These are phyloP conservation scores for Onychomys arenicola DNA, from an alignment of 2,797 vertebrate genomes.

Conservation along the genomic window DNA sequence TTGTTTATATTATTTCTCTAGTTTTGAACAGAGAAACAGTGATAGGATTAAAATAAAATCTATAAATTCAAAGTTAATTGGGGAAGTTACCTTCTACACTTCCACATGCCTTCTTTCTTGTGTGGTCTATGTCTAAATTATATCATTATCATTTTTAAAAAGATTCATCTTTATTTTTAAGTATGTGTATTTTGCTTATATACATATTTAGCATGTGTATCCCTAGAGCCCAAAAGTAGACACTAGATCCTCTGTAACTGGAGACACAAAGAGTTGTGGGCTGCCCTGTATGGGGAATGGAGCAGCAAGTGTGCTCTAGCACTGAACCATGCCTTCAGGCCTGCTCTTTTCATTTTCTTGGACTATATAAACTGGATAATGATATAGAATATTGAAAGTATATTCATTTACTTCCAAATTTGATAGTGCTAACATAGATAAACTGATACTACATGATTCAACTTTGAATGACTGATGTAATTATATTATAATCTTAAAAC, in stretches of 20 bases:
- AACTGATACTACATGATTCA: neutral
- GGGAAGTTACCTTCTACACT: neutral
- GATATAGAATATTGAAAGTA: neutral
- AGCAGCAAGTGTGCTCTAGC: neutral
- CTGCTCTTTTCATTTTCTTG: neutral
- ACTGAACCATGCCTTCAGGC: neutral
- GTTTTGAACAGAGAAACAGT: neutral
- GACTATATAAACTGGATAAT: neutral
- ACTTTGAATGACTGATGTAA: neutral
- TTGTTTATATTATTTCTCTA: neutral
- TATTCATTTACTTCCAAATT: neutral
- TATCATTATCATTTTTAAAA: neutral
- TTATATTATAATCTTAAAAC: neutral
- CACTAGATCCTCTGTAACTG: neutral
- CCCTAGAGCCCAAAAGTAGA: neutral
- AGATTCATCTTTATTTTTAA: neutral
- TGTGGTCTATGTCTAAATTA: neutral
- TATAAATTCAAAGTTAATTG: neutral
- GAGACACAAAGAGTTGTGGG: neutral
- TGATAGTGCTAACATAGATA: neutral
- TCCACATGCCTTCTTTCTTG: neutral
- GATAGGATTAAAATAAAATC: neutral
- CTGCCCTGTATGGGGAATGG: neutral
- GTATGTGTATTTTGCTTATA: neutral
- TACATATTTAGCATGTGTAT: neutral